Evolutionary conservation across 2,113 vertebrate genomes (phyloP), one percentile per base, ranked within the genome.

Genomic region (Mus spicilegus): DNA sequence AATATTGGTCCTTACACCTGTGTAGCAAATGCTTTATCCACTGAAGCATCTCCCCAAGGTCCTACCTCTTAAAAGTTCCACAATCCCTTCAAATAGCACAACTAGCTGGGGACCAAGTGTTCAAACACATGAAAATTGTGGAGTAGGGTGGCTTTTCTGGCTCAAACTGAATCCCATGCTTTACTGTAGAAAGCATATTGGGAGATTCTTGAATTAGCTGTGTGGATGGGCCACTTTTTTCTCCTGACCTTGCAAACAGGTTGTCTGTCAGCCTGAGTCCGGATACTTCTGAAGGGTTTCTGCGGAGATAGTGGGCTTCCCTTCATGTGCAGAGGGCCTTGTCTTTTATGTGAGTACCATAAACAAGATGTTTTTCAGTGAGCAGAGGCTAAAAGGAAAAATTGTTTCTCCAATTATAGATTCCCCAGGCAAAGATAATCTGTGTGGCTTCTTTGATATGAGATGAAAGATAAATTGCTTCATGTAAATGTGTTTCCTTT

Each of bases 381-480:
- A 94, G 20, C 61, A 94, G 51, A n/a, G 80, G 84, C 84, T 95
- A 87, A 95, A 94, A 94, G 75, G 91, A 70, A 96, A 96, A 95
- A 89, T 6, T 77, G 54, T 85, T 96, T 76, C 72, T 97, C 73
- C 86, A 69, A 73, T 95, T 94, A 88, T 58, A 92, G 70, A 94
- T 72, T 94, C 67, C 24, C 61, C 86, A 70, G 61, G 92, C 28
- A 87, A 93, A 93, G 96, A 78, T 90, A 92, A 92, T 90, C 65
- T 95, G 85, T 89, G 90, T 82, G 88, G 28, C 61, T 96, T 95
- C 95, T 97, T 96, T 97, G 88, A 97, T 94, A 93, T 46, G 20
- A 96, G 95, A 94, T 82, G 94, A 97, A 96, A 96, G 95, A 95
- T 77, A 95, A 96, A 89, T 82, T 81, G 93, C 91, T 85, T 90